Evolutionary conservation across 2,888 invertebrate genomes (phyloP), one percentile per base, ranked within the genome.

Genomic region (Synergus gifuensis): DNA sequence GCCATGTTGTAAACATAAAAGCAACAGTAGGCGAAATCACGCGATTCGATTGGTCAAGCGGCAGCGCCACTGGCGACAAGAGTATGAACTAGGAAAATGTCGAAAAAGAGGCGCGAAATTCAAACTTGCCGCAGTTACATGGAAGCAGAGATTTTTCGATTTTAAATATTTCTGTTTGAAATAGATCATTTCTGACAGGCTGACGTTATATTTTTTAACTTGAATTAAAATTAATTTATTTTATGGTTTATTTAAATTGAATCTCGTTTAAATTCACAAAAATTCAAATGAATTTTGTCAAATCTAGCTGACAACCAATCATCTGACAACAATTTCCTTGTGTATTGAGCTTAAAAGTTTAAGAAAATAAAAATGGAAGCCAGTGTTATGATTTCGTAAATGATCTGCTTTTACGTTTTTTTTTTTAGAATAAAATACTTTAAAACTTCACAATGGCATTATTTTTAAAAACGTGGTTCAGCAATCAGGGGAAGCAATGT

Each of bases 1-100:
- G 73, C 73, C 73, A 73, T 73, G 28, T 73, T 73, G 73, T 73
- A 73, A 73, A 73, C 73, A 73, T 54, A 73, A 73, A 73, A 54
- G 73, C 36, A 60, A 60, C 9, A 54, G 9, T 8, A 54, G 9
- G n/a, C 8, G n/a, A 7, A 54, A 54, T 54, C n/a, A 2, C 9
- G 54, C 54, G 14, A 9, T n/a, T 0, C 9, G n/a, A 54, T 54
- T 54, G 54, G 54, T 54, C 3, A 3, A 9, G 3, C 0, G n/a
- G 3, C 9, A n/a, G n/a, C n/a, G 54, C 54, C 9, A 54, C n/a
- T 9, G 8, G 1, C n/a, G 9, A 9, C 9, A 9, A n/a, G 3
- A 54, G 16, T 9, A 0, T 54, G 54, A 54, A n/a, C 54, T 2
- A 54, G 0, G n/a, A n/a, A n/a, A n/a, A 7, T n/a, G 54, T n/a